Evolutionary conservation across 2,797 vertebrate species (phyloP).

Genomic region (Poeciliopsis turneri): DNA sequence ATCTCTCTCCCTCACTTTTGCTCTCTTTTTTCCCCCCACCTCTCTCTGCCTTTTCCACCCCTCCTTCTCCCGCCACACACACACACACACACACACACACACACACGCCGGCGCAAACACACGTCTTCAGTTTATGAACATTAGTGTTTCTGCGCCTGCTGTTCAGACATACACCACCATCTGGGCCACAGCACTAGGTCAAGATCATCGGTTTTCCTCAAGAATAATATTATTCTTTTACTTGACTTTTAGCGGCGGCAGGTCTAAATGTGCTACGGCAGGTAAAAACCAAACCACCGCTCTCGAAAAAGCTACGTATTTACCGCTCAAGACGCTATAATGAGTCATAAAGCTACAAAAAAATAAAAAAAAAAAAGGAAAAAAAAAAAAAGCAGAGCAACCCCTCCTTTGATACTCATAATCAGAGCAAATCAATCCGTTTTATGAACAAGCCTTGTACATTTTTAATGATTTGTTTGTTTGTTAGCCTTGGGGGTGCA

Average conservation of each 20-base stretch:
- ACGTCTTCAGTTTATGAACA: slow-evolving; percentile 86
- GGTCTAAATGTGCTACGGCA: neutral
- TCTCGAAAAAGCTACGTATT: slow-evolving; percentile 63
- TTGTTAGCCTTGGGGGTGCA: slow-evolving; percentile 78
- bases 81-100: slow-evolving; percentile 26
- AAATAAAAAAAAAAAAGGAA: too few relatives aligned
- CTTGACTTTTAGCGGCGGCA: slow-evolving; percentile 58
- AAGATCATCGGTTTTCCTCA: slow-evolving; percentile 87
- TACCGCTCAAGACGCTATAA: slow-evolving; percentile 75
- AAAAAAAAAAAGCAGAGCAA: slow-evolving; percentile 71
- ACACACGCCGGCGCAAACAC: neutral
- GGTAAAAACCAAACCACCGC: slow-evolving; percentile 24
- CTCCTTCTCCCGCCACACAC: slow-evolving; percentile 10
- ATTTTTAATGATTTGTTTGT: slow-evolving; percentile 83
- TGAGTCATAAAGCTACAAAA: slow-evolving; percentile 76
- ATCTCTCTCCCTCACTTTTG: slow-evolving; percentile 87
- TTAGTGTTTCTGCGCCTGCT: slow-evolving; percentile 93
- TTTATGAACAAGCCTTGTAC: slow-evolving; percentile 82
- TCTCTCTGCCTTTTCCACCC: slow-evolving; percentile 30
- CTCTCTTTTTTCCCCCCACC: slow-evolving; percentile 56
- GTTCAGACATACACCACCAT: slow-evolving; percentile 98
- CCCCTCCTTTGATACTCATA: slow-evolving; percentile 77
- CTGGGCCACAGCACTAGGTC: slow-evolving; percentile 98
- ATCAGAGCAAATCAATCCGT: slow-evolving; percentile 79
- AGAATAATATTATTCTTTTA: slow-evolving; percentile 72